Base-by-base conservation (phyloP, 2,797 vertebrate species). In the Triplophysa bombifrons region DNA sequence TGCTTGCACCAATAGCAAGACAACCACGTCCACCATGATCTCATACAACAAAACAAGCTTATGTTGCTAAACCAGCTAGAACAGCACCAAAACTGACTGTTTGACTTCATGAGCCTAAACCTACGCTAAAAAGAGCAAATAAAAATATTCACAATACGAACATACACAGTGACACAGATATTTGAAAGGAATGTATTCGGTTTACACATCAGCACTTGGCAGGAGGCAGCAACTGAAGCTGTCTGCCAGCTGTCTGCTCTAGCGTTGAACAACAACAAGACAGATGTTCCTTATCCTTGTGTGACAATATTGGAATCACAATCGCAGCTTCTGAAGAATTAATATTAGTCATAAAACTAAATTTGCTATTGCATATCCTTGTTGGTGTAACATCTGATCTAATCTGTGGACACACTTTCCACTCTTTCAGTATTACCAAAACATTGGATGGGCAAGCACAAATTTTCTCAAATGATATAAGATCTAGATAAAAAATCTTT, bases 171-270 rank as follows among this genome's bases (percentile, higher is more conserved):
- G n/a, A 55, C 30, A 66, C 61, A 0, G 13, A 34, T 14, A 30
- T 25, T 63, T 61, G 11, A 27, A 70, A 78, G 76, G 27, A 78
- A 70, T 51, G 17, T 13, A 16, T 46, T 20, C 25, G 56, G 44
- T 20, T 58, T 67, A 46, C 64, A 76, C 38, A 38, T 68, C 64
- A 76, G 53, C 64, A 30, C 64, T 55, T 44, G 34, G 64, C 51
- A 27, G 56, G 30, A 67, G 22, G 30, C 17, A 14, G 74, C 30
- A 79, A 72, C 68, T 22, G 41, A 51, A 79, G 48, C 76, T 12
- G 55, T 71, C 46, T 44, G 58, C 46, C 3, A 27, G 27, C 76
- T 70, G 68, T 64, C 76, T 69, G 66, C 74, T 69, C 16, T 22
- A 12, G 50, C 70, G 44, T 20, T 68, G 4, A 77, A 69, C 22